Evolutionary conservation across 2,113 vertebrate species (phyloP).

Genomic region (Ctenodactylus gundi): DNA sequence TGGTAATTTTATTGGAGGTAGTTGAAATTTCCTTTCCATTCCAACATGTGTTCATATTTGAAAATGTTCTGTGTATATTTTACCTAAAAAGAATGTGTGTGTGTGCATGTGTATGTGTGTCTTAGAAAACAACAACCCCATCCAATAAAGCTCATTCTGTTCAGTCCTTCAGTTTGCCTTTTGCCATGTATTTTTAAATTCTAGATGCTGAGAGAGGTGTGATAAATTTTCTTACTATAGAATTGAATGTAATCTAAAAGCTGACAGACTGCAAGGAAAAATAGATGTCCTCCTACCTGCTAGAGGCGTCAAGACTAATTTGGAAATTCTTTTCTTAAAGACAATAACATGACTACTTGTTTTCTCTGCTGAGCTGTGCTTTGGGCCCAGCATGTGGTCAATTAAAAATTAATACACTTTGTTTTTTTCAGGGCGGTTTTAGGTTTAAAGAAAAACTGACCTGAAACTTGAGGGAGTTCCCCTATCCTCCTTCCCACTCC

Average conservation of each 20-base stretch:
- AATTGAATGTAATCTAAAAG: background rate
- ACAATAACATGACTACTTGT: background rate
- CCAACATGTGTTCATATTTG: background rate
- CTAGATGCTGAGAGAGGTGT: background rate
- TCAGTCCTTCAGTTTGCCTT: background rate
- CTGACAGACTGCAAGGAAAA: background rate
- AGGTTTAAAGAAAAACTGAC: background rate
- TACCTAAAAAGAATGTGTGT: background rate
- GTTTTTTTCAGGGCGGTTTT: background rate
- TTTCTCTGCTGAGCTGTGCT: background rate
- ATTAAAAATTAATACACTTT: background rate
- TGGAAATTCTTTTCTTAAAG: background rate
- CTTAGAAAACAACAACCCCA: background rate
- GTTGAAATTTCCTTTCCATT: background rate
- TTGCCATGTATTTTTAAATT: background rate
- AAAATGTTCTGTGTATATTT: background rate
- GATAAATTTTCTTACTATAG: background rate
- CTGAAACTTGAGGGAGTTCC: background rate
- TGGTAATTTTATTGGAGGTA: background rate
- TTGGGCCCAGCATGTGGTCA: background rate
- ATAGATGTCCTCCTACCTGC: fast-evolving
- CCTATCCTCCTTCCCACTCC: background rate
- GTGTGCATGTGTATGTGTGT: background rate
- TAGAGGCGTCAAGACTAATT: background rate
- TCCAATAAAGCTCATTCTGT: background rate